Percentiles rank a stretch among this genome's conserved stretches.
Conservation (phyloP, 2,113 vertebrate genomes). For the Prolemur simus region DNA sequence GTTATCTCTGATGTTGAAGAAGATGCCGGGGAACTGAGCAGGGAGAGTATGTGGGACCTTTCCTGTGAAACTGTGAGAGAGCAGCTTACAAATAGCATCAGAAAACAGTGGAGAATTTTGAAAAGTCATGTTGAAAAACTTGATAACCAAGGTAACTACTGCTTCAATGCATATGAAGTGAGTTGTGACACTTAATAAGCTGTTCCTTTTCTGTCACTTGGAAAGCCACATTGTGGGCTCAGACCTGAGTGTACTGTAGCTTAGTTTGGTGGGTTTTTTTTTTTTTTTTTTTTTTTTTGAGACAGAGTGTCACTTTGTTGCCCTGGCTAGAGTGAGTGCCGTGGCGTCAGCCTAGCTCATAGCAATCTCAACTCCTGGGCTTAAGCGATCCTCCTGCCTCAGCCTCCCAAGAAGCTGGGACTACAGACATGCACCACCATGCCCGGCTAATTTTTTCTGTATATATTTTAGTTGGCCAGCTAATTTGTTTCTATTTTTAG, state of each 20-base stretch:
- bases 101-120: slow-evolving; percentile 96
- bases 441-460: too few relatives aligned
- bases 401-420: too few relatives aligned
- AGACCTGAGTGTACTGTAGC: neutral
- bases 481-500: too few relatives aligned
- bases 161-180: neutral
- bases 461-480: too few relatives aligned
- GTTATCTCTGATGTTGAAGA: slow-evolving; percentile 90
- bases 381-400: too few relatives aligned
- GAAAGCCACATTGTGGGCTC: neutral
- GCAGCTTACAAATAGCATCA: slow-evolving; percentile 96
- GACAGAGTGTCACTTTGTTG: too few relatives aligned
- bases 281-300: too few relatives aligned
- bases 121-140: slow-evolving; percentile 95
- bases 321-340: too few relatives aligned
- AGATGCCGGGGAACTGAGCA: slow-evolving; percentile 87
- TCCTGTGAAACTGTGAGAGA: slow-evolving; percentile 94
- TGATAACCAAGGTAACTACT: slow-evolving; percentile 91
- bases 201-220: neutral
- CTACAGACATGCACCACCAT: too few relatives aligned
- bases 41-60: slow-evolving; percentile 91
- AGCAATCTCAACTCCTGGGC: too few relatives aligned
- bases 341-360: too few relatives aligned
- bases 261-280: neutral
- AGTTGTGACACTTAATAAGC: neutral